These are phyloP conservation scores for Nycticryphes semicollaris DNA, from an alignment of 2,113 vertebrate genomes.

Conservation along the genomic window DNA sequence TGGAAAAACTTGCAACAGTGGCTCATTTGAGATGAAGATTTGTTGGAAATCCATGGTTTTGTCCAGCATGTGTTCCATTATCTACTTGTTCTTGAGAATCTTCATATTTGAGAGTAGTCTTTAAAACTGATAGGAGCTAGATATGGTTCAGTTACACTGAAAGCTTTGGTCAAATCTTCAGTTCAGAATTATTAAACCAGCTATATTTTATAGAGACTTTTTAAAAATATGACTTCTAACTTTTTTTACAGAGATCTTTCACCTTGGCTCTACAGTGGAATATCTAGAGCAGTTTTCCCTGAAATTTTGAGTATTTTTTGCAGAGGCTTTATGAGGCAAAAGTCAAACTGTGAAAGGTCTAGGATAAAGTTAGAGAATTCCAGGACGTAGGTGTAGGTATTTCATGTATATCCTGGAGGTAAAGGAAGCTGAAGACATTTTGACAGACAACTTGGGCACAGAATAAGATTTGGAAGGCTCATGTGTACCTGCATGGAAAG, in stretches of 20 bases:
- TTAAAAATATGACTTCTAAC: background rate
- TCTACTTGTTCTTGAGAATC: background rate
- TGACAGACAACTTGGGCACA: background rate
- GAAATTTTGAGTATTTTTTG: background rate
- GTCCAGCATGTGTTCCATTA: fast-evolving
- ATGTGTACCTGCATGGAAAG: background rate
- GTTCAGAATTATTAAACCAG: background rate
- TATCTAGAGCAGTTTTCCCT: background rate
- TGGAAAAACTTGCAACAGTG: background rate
- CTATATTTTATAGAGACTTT: background rate
- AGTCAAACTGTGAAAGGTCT: background rate
- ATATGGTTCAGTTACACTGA: background rate
- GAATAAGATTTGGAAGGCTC: background rate
- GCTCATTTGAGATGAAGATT: background rate
- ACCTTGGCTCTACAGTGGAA: background rate
- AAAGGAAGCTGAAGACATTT: background rate
- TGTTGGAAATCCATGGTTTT: background rate
- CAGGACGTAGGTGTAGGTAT: background rate
- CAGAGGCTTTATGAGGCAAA: background rate
- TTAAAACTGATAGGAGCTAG: background rate
- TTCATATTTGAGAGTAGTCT: background rate
- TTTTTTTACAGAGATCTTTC: background rate
- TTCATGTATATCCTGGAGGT: background rate
- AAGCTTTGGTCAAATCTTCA: background rate
- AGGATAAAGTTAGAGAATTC: background rate